phyloP scores from a whole-genome alignment of 2,113 vertebrate genomes.

The Melanocharis versteri region DNA sequence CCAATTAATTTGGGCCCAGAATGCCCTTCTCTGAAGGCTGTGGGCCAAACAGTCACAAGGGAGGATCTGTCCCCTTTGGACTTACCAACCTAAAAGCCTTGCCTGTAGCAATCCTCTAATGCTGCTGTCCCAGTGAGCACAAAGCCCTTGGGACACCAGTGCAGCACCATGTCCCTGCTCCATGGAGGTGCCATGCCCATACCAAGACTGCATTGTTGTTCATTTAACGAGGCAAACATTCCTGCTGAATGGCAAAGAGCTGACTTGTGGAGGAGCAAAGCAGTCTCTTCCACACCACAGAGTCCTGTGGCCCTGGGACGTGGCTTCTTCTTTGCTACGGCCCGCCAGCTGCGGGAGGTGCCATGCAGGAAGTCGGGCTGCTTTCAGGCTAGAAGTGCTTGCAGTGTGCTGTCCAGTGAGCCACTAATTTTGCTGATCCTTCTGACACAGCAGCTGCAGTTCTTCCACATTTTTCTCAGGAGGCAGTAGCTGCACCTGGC shows the following conservation, averaged over 20 bases:
- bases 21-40: not conserved
- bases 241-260: not conserved
- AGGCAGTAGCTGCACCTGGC: not conserved
- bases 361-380: not conserved
- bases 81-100: not conserved
- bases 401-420: not conserved
- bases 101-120: not conserved
- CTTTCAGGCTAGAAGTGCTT: not conserved
- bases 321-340: not conserved
- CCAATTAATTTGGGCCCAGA: not conserved
- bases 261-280: not conserved
- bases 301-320: not conserved
- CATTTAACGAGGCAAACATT: not conserved
- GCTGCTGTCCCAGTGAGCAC: not conserved
- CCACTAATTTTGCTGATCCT: constrained; percentile 28
- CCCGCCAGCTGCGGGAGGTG: not conserved
- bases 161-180: not conserved
- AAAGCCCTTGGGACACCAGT: not conserved
- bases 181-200: not conserved
- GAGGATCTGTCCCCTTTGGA: not conserved
- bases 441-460: not conserved
- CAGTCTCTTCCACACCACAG: not conserved
- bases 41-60: not conserved
- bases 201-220: not conserved
- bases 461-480: not conserved